Base-by-base conservation (phyloP, 37 sponge, comb jelly and placozoan genomes). In the Ephydatia muelleri region DNA sequence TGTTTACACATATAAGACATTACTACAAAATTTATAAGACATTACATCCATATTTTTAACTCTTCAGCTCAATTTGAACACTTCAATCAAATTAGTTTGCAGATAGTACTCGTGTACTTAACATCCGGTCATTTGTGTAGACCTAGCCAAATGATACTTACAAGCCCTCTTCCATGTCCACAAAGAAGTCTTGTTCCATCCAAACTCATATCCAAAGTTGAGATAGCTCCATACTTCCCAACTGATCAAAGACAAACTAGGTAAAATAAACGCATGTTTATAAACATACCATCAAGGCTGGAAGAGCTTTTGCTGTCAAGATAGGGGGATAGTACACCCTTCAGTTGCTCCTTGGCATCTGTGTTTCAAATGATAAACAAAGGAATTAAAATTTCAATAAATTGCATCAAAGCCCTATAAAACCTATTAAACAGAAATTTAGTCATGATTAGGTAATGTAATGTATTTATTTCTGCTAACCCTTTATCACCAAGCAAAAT, bases 131-230 rank as follows among this genome's bases (percentile, higher is more conserved):
- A n/a, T n/a, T n/a, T n/a, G n/a, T n/a, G n/a, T n/a, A n/a, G n/a
- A n/a, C n/a, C n/a, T n/a, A n/a, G n/a, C n/a, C n/a, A 40, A 16
- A 65, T 34, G 36, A 19, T 29, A 78, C 87, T 68, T 73, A 95
- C 96, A 91, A 90, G 87, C 37, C 96, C 96, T 49, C 88, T 93
- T 34, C 91, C 86, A 66, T 95, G 70, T 16, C 96, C 96, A 78
- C 79, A 80, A 6, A 95, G 72, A 68, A 95, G 80, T 23, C 94
- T 66, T 35, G 92, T 88, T 6, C 86, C 72, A 83, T 93, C 92
- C 67, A 33, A 25, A 35, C 84, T 95, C 48, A 93, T n/a, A 57
- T 83, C 89, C 75, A 93, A 39, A 48, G 91, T 81, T 13, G 96
- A 90, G 43, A 93, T 88, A 31, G 96, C 87, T 19, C 96, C 96